Evolutionary conservation across 2,888 invertebrate genomes (phyloP), one percentile per base, ranked within the genome.

Genomic region (Pristionchus entomophagus): DNA sequence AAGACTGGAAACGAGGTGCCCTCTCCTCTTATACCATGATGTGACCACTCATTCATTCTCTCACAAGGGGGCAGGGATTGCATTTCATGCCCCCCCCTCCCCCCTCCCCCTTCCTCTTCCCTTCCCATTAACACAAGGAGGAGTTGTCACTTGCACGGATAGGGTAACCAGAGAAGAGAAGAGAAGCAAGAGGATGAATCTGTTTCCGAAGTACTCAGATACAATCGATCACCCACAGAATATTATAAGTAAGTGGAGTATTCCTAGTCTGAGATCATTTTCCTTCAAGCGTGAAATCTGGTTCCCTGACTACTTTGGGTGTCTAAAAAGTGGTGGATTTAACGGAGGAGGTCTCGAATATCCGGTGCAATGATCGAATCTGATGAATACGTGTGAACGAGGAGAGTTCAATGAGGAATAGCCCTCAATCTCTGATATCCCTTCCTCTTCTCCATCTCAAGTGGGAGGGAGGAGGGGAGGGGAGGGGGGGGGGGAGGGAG

Each of bases 51-150:
- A 69, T 14, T 69, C 65, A 41, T 45, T n/a, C 41, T 73, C 69
- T 38, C 41, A 26, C 38, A 5, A 73, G 19, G 56, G 22, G 22
- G 56, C 73, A 73, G 73, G 26, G 73, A 73, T 73, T 73, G n/a
- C 73, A 73, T 73, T 73, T 73, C 73, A 73, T 73, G 73, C 69
- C n/a, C n/a, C 19, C 73, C 41, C 65, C n/a, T 69, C 65, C 38
- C 35, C 38, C 35, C 65, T 65, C 26, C 69, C 19, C 56, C 6
- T 56, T 45, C 45, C 5, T n/a, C 38, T 73, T 41, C 41, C 45
- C 45, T 45, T n/a, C n/a, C 65, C 65, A 69, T 73, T 73, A 73
- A 45, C 73, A 73, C 73, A 59, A 59, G 59, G 35, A 65, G 35
- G 41, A 73, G 73, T 73, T 73, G 73, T 73, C 73, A 73, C 73